These are phyloP conservation scores for Lophotis ruficrista DNA, from an alignment of 2,113 vertebrate genomes.

Conservation along the genomic window DNA sequence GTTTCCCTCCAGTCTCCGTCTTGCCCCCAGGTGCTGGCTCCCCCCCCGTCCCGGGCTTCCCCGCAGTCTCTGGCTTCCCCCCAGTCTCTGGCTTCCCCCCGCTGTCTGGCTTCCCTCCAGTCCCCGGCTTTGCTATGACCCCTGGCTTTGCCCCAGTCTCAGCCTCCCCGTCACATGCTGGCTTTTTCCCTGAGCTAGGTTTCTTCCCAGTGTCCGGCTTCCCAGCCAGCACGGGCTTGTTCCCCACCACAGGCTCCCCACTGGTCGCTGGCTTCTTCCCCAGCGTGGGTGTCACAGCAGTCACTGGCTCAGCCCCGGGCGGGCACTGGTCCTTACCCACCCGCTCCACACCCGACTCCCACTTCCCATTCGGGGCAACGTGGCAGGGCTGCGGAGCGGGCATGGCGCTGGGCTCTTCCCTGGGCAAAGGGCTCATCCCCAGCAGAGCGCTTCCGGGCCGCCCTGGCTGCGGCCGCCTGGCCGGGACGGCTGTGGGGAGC, in stretches of 20 bases:
- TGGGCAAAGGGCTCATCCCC: background rate
- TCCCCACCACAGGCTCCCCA: accelerated
- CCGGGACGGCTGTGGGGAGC: background rate
- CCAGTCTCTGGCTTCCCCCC: background rate
- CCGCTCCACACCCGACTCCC: accelerated
- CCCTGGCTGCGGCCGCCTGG: background rate
- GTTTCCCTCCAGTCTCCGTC: accelerated
- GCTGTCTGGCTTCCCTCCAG: background rate
- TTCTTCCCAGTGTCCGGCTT: background rate
- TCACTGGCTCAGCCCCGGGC: accelerated
- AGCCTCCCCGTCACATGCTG: background rate
- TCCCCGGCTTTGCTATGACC: background rate
- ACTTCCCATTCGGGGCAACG: accelerated
- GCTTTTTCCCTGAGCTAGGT: background rate
- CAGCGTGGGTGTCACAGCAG: background rate
- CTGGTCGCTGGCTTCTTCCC: background rate
- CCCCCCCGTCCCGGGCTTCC: background rate
- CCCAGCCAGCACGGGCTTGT: background rate
- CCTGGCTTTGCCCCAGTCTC: background rate
- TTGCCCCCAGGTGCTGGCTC: background rate
- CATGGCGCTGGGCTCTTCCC: accelerated
- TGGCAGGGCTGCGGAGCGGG: accelerated
- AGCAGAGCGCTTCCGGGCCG: accelerated
- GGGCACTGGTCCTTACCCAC: background rate
- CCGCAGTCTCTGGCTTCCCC: background rate